A percentile compares a stretch with the other conserved stretches of the same genome.
Evolutionary conservation across 64 coral and sea anemone species (phyloP).

Genomic region (Montipora efflorescens): DNA sequence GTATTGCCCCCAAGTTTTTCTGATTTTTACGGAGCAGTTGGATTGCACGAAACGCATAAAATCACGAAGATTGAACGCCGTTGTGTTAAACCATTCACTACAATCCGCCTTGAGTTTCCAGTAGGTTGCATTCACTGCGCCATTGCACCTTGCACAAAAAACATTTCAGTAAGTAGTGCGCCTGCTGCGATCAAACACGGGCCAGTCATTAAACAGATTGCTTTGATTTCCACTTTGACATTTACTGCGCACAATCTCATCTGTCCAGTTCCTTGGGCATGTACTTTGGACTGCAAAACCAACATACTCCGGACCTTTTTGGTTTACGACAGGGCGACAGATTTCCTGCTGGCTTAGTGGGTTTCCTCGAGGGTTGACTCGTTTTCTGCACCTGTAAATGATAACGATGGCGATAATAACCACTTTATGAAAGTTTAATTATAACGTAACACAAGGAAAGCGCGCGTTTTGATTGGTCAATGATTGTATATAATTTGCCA

Average conservation of each 20-base stretch:
- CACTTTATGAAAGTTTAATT: too few relatives aligned
- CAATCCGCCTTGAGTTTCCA: background rate
- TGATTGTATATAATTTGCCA: too few relatives aligned
- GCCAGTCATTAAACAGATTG: background rate
- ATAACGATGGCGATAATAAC: too few relatives aligned
- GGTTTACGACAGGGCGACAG: background rate
- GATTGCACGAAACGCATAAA: background rate
- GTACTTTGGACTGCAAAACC: slow-evolving; percentile 10
- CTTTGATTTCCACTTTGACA: slow-evolving; percentile 4
- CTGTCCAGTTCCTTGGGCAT: slow-evolving; percentile 8
- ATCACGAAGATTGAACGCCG: background rate
- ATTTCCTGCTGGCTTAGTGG: background rate
- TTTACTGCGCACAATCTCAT: background rate
- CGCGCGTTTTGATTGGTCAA: too few relatives aligned
- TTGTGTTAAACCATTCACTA: background rate
- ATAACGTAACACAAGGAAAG: too few relatives aligned
- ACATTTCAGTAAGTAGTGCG: slow-evolving; percentile 26
- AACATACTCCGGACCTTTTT: background rate
- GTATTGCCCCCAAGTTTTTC: background rate
- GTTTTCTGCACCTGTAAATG: background rate
- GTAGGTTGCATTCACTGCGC: background rate
- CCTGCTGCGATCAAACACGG: slow-evolving; percentile 1
- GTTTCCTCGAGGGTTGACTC: background rate
- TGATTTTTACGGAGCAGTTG: background rate
- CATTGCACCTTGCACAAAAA: slow-evolving; percentile 3